A percentile compares a stretch with the other conserved stretches of the same genome.
These are phyloP conservation scores for Fringilla coelebs DNA, from an alignment of 2,797 vertebrate species.

Conservation along the genomic window DNA sequence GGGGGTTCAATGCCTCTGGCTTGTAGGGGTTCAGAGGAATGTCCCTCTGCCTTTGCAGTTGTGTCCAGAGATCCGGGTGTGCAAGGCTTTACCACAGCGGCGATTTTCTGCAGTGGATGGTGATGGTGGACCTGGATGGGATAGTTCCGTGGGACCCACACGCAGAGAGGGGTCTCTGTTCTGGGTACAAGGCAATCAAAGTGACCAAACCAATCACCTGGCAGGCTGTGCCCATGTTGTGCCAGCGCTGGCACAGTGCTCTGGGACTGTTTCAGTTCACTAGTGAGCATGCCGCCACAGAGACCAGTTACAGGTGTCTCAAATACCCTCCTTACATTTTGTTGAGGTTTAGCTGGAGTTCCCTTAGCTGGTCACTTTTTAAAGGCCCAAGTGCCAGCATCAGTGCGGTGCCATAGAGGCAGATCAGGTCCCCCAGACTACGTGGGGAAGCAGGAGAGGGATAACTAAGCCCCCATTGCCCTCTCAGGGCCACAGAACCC, in stretches of 20 bases:
- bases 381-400: background rate
- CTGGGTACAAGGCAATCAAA: background rate
- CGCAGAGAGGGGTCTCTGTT: background rate
- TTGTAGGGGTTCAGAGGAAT: background rate
- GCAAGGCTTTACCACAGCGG: fast-evolving
- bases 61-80: fast-evolving
- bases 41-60: background rate
- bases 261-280: background rate
- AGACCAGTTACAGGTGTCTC: background rate
- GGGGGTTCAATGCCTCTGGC: background rate
- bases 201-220: background rate
- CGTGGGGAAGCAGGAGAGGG: background rate
- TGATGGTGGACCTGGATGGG: background rate
- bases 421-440: background rate
- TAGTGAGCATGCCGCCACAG: background rate
- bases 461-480: background rate
- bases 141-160: background rate
- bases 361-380: background rate
- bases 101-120: background rate
- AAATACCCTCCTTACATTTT: background rate
- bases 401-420: too few species aligned
- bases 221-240: fast-evolving
- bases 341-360: background rate
- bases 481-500: background rate
- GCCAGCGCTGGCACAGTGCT: background rate